Percentiles rank a stretch among this genome's conserved stretches.
Evolutionary conservation across 2,888 invertebrate genomes (phyloP).

Genomic region (Gryllus longicercus): DNA sequence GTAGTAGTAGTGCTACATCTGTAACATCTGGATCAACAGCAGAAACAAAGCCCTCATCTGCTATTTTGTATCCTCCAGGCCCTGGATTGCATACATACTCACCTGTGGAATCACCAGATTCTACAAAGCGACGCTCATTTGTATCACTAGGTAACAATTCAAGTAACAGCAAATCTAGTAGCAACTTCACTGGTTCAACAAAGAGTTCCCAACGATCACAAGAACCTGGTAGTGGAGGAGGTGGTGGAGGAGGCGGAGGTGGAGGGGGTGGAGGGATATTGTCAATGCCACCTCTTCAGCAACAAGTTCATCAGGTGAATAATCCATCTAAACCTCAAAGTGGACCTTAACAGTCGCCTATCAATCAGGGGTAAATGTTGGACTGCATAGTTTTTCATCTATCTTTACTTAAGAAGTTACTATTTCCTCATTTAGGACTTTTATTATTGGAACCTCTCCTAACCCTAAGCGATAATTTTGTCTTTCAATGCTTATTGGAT

Average conservation of each 20-base stretch:
- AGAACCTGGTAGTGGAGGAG: slow-evolving; percentile 25
- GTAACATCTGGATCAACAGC: slow-evolving; percentile 55
- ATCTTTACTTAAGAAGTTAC: too few relatives aligned
- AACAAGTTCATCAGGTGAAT: slow-evolving; percentile 12
- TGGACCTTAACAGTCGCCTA: too few relatives aligned
- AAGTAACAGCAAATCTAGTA: slow-evolving; percentile 74
- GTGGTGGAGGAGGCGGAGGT: slow-evolving; percentile 8
- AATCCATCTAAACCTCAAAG: too few relatives aligned
- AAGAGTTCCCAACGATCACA: slow-evolving; percentile 51
- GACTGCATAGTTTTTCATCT: too few relatives aligned
- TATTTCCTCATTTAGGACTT: too few relatives aligned
- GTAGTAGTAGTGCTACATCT: slow-evolving; percentile 49
- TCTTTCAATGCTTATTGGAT: too few relatives aligned
- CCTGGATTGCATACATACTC: slow-evolving; percentile 39
- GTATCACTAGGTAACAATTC: slow-evolving; percentile 65
- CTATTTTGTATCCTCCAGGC: slow-evolving; percentile 51
- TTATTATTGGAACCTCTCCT: too few relatives aligned
- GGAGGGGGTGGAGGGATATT: slow-evolving; percentile 1
- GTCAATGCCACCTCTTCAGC: slow-evolving; percentile 18
- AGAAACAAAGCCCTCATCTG: slow-evolving; percentile 61
- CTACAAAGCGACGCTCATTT: slow-evolving; percentile 52
- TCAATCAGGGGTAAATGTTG: too few relatives aligned
- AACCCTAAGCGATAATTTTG: too few relatives aligned
- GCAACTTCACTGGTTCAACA: slow-evolving; percentile 71
- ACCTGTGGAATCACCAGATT: slow-evolving; percentile 47